Conservation (phyloP, 2,113 vertebrate genomes). For the Neopipo cinnamomea region DNA sequence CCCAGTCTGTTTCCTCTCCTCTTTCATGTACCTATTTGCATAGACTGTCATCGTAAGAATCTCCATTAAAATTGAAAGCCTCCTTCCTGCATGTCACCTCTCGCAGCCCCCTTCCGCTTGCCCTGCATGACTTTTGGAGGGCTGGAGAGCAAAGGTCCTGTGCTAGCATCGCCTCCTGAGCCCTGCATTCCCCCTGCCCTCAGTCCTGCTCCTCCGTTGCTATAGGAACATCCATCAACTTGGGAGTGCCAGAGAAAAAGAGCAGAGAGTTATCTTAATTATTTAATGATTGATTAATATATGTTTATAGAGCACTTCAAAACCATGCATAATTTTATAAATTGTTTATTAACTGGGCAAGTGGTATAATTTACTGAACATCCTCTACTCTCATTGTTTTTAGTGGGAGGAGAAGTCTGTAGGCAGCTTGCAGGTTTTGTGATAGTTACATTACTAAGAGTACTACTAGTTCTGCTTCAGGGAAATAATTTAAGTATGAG, state of each 20-base stretch:
- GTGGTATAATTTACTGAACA: not conserved
- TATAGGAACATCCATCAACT: slow-evolving; percentile 9
- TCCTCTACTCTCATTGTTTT: not conserved
- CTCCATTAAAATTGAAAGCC: slow-evolving; percentile 68
- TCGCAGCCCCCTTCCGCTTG: slow-evolving; percentile 50
- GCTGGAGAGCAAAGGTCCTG: slow-evolving; percentile 53
- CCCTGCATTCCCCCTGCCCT: not conserved
- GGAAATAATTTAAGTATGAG: not conserved
- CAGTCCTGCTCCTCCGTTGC: not conserved
- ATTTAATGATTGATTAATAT: slow-evolving; percentile 51
- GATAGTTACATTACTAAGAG: not conserved
- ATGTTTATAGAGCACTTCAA: slow-evolving; percentile 5
- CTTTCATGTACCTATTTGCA: slow-evolving; percentile 69
- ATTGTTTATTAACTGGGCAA: slow-evolving; percentile 8
- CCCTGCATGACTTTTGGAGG: slow-evolving; percentile 51
- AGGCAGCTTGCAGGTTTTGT: not conserved
- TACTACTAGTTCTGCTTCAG: not conserved
- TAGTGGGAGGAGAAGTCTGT: not conserved
- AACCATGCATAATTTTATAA: not conserved
- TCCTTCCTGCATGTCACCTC: slow-evolving; percentile 65
- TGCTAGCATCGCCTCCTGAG: not conserved
- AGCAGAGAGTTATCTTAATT: slow-evolving; percentile 46
- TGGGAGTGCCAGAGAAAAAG: slow-evolving; percentile 33
- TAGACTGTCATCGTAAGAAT: slow-evolving; percentile 61
- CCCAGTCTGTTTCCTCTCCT: slow-evolving; percentile 46